Evolutionary conservation across 2,113 vertebrate species (phyloP).

Genomic region (Phrynosoma blainvillii): DNA sequence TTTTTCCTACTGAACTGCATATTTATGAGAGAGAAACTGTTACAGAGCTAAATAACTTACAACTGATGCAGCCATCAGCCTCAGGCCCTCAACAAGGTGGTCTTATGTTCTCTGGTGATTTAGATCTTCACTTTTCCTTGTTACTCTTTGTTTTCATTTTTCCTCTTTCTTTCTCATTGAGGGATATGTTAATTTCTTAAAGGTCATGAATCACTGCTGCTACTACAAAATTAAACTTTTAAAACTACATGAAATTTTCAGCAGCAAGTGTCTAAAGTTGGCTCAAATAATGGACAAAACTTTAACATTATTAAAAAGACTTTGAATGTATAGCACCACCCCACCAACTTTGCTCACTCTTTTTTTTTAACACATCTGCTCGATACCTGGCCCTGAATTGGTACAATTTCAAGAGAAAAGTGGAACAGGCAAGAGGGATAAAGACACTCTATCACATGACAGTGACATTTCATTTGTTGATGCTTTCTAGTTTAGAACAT

Average conservation of each 20-base stretch:
- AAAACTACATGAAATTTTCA: conserved; percentile 39
- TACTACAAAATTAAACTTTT: conserved; percentile 37
- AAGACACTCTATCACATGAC: no score
- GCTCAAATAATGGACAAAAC: neutral
- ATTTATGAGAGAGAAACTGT: neutral
- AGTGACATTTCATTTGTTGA: no score
- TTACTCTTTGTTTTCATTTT: conserved; percentile 21
- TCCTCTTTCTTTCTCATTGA: neutral
- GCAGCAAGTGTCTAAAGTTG: conserved; percentile 11
- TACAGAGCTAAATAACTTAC: conserved; percentile 3
- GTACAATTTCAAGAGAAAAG: no score
- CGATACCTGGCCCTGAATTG: no score
- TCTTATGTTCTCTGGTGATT: neutral
- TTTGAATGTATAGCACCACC: no score
- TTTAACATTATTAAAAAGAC: no score
- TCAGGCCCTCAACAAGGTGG: neutral
- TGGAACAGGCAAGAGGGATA: no score
- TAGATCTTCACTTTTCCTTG: neutral
- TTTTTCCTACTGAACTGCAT: neutral
- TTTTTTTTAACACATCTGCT: no score
- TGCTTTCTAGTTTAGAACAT: no score
- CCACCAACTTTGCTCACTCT: no score
- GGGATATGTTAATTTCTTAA: conserved; percentile 45
- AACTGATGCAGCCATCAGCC: neutral
- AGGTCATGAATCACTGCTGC: conserved; percentile 37